phyloP scores from a whole-genome alignment of 1,140 invertebrate species.

The Eumaeus atala region DNA sequence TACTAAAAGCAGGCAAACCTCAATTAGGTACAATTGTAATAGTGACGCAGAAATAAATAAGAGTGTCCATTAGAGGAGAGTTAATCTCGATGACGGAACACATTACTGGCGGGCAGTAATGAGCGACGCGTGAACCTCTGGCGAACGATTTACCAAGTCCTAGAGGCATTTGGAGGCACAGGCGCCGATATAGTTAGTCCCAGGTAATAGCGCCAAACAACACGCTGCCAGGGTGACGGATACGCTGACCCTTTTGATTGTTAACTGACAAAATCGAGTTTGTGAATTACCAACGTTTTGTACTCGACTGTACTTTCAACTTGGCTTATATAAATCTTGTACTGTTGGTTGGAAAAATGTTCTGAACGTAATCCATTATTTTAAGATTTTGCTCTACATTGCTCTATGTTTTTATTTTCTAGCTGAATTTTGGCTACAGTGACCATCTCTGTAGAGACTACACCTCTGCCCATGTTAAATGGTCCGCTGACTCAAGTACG shows the following conservation, averaged over 20 bases:
- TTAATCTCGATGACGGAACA: constrained; percentile 73
- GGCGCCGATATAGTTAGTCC: constrained; percentile 33
- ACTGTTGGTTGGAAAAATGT: too few species aligned
- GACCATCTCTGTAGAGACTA: too few species aligned
- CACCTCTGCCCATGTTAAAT: too few species aligned
- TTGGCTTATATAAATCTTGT: constrained; percentile 9
- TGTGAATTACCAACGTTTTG: too few species aligned
- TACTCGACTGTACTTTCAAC: constrained; percentile 11
- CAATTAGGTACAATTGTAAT: constrained; percentile 66
- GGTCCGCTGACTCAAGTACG: too few species aligned
- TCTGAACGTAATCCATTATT: too few species aligned
- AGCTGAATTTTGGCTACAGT: too few species aligned
- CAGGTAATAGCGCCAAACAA: constrained; percentile 39
- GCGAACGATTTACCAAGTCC: constrained; percentile 63
- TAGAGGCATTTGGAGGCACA: constrained; percentile 52
- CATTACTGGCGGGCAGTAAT: constrained; percentile 57
- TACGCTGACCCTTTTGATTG: constrained; percentile 30
- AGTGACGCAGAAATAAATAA: constrained; percentile 66
- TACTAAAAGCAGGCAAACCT: constrained; percentile 68
- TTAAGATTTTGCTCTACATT: too few species aligned
- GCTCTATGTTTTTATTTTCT: too few species aligned
- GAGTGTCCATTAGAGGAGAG: constrained; percentile 56
- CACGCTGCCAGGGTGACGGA: constrained; percentile 40
- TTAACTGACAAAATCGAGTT: constrained; percentile 19
- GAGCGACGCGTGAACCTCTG: constrained; percentile 60